phyloP scores from a whole-genome alignment of 2,113 vertebrate species.

The Prolemur simus region DNA sequence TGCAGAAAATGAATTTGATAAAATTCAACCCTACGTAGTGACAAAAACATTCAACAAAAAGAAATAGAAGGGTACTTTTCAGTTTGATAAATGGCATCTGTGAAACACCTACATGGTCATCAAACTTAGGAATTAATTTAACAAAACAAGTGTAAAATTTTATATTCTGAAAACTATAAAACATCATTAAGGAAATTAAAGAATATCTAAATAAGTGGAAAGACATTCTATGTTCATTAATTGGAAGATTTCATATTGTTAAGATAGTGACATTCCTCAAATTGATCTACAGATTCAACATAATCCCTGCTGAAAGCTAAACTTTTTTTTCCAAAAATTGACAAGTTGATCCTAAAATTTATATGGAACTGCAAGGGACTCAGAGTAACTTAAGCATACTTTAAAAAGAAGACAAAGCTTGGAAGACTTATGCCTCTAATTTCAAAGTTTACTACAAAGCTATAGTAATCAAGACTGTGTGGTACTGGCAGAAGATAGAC shows the following conservation, averaged over 20 bases:
- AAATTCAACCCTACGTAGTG: not conserved
- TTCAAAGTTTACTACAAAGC: not conserved
- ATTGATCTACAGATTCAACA: not conserved
- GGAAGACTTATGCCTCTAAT: not conserved
- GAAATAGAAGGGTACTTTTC: not conserved
- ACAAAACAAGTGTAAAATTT: not conserved
- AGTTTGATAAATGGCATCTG: not conserved
- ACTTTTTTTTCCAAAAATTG: not conserved
- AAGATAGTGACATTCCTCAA: not conserved
- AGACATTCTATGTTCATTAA: not conserved
- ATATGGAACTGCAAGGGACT: not conserved
- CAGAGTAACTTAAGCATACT: not conserved
- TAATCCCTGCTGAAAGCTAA: not conserved
- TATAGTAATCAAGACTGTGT: not conserved
- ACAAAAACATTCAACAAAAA: not conserved
- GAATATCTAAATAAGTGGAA: not conserved
- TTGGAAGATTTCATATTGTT: not conserved
- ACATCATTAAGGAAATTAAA: not conserved
- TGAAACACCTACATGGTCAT: not conserved
- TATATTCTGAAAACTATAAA: not conserved
- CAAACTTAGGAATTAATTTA: not conserved
- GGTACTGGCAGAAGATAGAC: not conserved
- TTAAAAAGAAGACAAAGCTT: not conserved
- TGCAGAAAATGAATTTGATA: not conserved
- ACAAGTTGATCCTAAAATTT: not conserved